phyloP scores from a whole-genome alignment of 1,140 invertebrate genomes.

The Platyura marginata region DNA sequence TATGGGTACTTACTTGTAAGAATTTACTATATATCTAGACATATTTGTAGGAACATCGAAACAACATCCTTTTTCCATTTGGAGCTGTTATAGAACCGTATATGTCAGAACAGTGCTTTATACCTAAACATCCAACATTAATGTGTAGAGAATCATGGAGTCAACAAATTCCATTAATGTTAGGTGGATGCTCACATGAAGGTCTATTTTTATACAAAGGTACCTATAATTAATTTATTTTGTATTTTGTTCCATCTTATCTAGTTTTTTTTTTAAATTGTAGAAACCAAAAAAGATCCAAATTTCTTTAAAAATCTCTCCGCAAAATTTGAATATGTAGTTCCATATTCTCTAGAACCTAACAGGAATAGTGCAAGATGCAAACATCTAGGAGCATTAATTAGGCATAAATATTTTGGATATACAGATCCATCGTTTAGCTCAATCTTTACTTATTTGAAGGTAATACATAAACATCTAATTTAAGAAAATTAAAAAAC shows the following conservation, averaged over 20 bases:
- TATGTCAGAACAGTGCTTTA: constrained; percentile 15
- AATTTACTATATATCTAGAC: no score
- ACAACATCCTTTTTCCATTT: constrained; percentile 12
- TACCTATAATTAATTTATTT: background rate
- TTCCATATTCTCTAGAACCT: background rate
- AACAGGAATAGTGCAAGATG: background rate
- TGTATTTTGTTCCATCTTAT: background rate
- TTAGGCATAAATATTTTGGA: background rate
- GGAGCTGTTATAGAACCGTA: constrained; percentile 25
- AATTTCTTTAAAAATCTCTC: background rate
- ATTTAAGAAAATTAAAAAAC: no score
- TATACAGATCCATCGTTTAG: background rate
- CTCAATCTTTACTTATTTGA: no score
- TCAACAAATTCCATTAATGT: constrained; percentile 23
- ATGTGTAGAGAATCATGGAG: constrained; percentile 24
- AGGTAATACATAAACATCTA: no score
- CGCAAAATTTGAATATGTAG: background rate
- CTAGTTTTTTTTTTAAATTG: background rate
- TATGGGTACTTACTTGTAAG: no score
- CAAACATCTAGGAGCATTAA: background rate
- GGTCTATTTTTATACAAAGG: constrained; percentile 18
- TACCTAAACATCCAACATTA: constrained; percentile 17
- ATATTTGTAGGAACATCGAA: background rate
- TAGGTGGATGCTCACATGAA: constrained; percentile 25
- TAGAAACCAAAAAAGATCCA: background rate